Evolutionary conservation across 1,140 invertebrate genomes (phyloP).

Genomic region (Temnothorax curvispinosus): DNA sequence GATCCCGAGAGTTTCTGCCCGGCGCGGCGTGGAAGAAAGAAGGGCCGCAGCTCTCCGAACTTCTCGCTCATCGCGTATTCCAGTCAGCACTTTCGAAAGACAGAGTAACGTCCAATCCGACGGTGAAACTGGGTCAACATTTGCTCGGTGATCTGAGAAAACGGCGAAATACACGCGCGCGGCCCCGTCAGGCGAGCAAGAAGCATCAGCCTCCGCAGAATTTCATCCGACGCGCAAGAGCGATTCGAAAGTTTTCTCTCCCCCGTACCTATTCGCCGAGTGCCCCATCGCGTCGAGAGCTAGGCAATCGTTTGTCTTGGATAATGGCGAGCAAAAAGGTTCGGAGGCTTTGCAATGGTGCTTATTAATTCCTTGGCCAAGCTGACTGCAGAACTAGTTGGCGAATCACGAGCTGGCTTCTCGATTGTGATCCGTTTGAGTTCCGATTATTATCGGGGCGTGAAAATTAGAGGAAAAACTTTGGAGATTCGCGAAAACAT

Average conservation of each 20-base stretch:
- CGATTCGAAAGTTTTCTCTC: conserved; percentile 56
- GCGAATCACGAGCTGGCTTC: conserved; percentile 10
- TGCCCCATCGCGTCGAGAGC: conserved; percentile 35
- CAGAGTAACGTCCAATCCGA: conserved; percentile 72
- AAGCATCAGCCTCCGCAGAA: conserved; percentile 47
- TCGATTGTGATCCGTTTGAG: conserved; percentile 10
- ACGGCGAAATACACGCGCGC: conserved; percentile 70
- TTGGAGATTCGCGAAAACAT: background rate
- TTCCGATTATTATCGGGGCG: conserved; percentile 15
- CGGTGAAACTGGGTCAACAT: conserved; percentile 70
- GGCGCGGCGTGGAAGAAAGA: conserved; percentile 36
- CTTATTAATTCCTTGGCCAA: conserved; percentile 56
- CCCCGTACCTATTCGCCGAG: background rate
- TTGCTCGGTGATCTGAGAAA: conserved; percentile 73
- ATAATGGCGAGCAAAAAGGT: conserved; percentile 53
- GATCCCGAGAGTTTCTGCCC: conserved; percentile 9
- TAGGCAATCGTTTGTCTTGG: conserved; percentile 46
- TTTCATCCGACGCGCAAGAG: conserved; percentile 57
- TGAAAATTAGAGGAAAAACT: conserved; percentile 19
- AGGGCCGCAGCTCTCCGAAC: conserved; percentile 30
- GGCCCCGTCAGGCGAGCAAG: conserved; percentile 44
- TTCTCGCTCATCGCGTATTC: conserved; percentile 72
- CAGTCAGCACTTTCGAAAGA: conserved; percentile 72
- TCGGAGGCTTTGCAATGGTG: conserved; percentile 45
- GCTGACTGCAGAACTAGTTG: conserved; percentile 40